Conservation (phyloP, 2,888 invertebrate genomes). For the Dorcus parallelipipedus region DNA sequence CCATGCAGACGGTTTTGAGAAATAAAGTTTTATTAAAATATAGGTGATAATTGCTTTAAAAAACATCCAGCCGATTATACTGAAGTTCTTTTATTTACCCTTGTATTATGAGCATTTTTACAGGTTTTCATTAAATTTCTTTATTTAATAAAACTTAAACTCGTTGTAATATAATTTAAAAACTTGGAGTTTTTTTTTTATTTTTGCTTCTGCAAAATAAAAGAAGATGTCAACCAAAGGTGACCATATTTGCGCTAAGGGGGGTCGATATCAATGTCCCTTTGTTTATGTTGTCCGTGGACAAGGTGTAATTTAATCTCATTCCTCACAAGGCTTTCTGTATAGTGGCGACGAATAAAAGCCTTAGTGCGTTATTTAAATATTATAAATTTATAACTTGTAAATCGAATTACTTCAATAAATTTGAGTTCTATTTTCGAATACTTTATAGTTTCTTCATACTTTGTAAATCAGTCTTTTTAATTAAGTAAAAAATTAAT, state of each 20-base stretch:
- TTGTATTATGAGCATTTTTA: too few relatives aligned
- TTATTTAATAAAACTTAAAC: neutral
- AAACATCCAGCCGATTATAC: constrained; percentile 21
- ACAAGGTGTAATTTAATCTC: constrained; percentile 29
- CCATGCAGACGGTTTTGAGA: constrained; percentile 15
- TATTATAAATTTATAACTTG: too few relatives aligned
- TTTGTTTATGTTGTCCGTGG: constrained; percentile 28
- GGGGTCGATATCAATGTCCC: constrained; percentile 27
- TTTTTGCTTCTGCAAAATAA: constrained; percentile 12
- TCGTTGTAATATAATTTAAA: too few relatives aligned
- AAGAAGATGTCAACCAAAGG: constrained; percentile 22
- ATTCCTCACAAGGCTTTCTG: constrained; percentile 23
- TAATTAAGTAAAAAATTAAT: too few relatives aligned
- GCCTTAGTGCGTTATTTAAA: neutral
- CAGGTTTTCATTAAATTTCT: too few relatives aligned
- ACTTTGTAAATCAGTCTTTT: too few relatives aligned
- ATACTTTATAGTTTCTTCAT: too few relatives aligned
- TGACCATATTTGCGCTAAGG: constrained; percentile 24
- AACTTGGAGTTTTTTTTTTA: neutral
- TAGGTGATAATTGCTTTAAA: constrained; percentile 23
- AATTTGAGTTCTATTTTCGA: too few relatives aligned
- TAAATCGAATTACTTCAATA: too few relatives aligned
- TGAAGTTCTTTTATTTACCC: too few relatives aligned
- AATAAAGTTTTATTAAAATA: constrained; percentile 25
- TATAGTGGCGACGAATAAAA: neutral